Conservation (phyloP, 2,113 vertebrate genomes). For the Lagopus muta region DNA sequence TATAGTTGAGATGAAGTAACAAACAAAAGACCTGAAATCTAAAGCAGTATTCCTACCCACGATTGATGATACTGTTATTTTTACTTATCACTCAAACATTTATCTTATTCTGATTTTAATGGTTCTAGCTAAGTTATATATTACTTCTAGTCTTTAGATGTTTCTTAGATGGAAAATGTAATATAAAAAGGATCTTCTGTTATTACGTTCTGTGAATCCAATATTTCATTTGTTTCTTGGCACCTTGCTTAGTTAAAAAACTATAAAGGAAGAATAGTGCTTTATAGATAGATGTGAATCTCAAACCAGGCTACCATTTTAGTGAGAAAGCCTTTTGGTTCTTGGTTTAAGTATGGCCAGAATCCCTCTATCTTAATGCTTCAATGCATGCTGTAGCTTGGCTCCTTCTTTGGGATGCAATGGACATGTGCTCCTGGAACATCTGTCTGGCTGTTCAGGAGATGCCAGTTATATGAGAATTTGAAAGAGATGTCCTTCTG, state of each 20-base stretch:
- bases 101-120: not conserved
- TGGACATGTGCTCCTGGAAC: not conserved
- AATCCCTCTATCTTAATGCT: not conserved
- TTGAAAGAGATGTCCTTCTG: conserved; percentile 42
- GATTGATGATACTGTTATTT: not conserved
- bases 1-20: not conserved
- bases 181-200: not conserved
- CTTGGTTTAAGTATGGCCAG: not conserved
- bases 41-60: not conserved
- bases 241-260: not conserved
- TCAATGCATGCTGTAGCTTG: not conserved
- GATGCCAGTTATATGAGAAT: conserved; percentile 17
- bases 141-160: not conserved
- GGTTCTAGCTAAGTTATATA: not conserved
- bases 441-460: not conserved
- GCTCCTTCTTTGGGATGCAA: not conserved
- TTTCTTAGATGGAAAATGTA: not conserved
- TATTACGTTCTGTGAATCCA: not conserved
- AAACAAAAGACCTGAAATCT: not conserved
- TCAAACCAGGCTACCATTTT: not conserved
- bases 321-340: not conserved
- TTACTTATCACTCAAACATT: not conserved
- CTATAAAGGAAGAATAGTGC: not conserved
- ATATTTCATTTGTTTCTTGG: not conserved
- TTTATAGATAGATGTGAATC: not conserved